These are phyloP conservation scores for Oncorhynchus tshawytscha DNA, from an alignment of 2,113 vertebrate species.

Conservation along the genomic window DNA sequence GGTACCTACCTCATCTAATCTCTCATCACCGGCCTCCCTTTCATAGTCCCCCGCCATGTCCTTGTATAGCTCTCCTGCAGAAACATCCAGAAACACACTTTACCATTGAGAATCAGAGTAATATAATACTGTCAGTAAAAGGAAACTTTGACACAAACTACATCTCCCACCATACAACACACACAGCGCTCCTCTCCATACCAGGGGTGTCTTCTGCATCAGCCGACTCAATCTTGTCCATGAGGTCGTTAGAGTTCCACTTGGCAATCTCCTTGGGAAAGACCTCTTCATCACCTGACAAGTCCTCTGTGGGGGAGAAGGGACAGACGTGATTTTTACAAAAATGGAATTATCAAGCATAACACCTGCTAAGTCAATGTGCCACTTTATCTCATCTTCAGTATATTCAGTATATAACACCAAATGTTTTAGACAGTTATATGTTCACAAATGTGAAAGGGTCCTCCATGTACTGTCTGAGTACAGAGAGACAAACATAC, in stretches of 20 bases:
- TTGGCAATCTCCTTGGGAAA: conserved; percentile 91
- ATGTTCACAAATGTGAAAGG: too few relatives aligned
- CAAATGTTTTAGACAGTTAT: too few relatives aligned
- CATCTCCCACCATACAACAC: neutral
- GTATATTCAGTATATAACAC: too few relatives aligned
- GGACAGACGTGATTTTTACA: neutral
- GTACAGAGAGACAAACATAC: too few relatives aligned
- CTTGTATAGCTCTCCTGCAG: conserved; percentile 78
- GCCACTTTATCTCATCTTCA: too few relatives aligned
- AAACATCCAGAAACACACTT: conserved; percentile 9
- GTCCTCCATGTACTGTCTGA: too few relatives aligned
- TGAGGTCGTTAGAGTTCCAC: conserved; percentile 94
- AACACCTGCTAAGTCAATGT: too few relatives aligned
- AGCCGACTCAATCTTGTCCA: conserved; percentile 89
- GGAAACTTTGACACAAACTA: conserved; percentile 15
- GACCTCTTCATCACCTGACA: conserved; percentile 86
- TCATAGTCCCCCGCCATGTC: conserved; percentile 78
- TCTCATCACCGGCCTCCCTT: conserved; percentile 73
- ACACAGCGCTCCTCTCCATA: conserved; percentile 48
- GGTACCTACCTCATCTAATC: conserved; percentile 74
- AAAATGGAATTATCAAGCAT: too few relatives aligned
- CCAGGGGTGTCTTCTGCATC: conserved; percentile 81
- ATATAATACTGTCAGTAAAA: neutral
- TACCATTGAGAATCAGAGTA: neutral
- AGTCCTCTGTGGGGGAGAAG: conserved; percentile 77